These are phyloP conservation scores for Prinia subflava DNA, from an alignment of 2,113 vertebrate genomes.

Conservation along the genomic window DNA sequence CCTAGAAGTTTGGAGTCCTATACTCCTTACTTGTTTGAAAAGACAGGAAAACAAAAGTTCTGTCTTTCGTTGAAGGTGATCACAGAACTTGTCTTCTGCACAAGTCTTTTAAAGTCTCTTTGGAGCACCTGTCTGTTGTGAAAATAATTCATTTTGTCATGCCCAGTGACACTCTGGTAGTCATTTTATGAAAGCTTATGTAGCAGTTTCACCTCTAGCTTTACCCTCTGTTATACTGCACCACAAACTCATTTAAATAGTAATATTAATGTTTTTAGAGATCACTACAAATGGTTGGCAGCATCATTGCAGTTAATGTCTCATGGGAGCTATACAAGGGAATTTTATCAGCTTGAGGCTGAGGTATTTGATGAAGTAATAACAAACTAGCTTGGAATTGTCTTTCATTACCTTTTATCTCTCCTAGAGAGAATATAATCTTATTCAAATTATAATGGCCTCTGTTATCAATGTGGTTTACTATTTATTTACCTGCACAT, in stretches of 20 bases:
- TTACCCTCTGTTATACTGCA: conserved; percentile 62
- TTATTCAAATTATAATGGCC: conserved; percentile 82
- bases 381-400: conserved; percentile 78
- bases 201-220: conserved; percentile 72
- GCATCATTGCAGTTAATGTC: conserved; percentile 65
- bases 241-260: conserved; percentile 74
- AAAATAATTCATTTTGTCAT: conserved; percentile 67
- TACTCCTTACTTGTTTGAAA: neutral
- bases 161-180: conserved; percentile 35
- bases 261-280: conserved; percentile 78
- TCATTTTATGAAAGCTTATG: conserved; percentile 45
- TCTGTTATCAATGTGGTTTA: conserved; percentile 78
- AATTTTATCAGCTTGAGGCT: conserved; percentile 77
- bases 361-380: conserved; percentile 81
- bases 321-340: conserved; percentile 50
- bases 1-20: neutral
- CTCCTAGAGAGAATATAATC: conserved; percentile 77
- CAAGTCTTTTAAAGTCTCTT: conserved; percentile 35
- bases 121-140: conserved; percentile 45
- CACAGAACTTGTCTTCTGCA: neutral
- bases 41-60: neutral
- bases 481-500: conserved; percentile 79
- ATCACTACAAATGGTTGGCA: conserved; percentile 71
- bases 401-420: conserved; percentile 84
- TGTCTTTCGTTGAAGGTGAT: neutral